These are phyloP conservation scores for Atrichornis clamosus DNA, from an alignment of 2,113 vertebrate species.

Conservation along the genomic window DNA sequence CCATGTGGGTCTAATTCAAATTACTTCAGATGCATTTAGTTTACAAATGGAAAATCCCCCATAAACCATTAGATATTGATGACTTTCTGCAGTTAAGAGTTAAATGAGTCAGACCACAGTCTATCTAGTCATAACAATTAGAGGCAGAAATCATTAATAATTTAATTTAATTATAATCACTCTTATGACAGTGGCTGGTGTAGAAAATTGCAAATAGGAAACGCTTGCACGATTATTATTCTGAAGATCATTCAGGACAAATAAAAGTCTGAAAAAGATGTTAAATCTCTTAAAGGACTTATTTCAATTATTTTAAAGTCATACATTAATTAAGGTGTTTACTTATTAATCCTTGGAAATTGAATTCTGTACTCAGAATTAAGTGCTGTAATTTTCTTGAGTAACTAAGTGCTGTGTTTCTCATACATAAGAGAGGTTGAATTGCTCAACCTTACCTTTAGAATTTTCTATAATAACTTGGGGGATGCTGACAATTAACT, in stretches of 20 bases:
- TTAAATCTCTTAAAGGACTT: slow-evolving; percentile 45
- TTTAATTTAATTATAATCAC: slow-evolving; percentile 47
- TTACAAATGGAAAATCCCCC: neutral
- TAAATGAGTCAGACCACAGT: neutral
- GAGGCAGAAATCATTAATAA: slow-evolving; percentile 55
- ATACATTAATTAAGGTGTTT: slow-evolving; percentile 60
- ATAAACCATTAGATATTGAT: neutral
- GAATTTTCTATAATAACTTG: slow-evolving; percentile 15
- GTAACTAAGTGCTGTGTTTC: slow-evolving; percentile 15
- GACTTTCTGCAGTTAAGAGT: slow-evolving; percentile 10
- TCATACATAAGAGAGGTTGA: slow-evolving; percentile 9
- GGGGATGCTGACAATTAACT: slow-evolving; percentile 33
- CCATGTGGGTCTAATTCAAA: neutral
- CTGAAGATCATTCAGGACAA: slow-evolving; percentile 41
- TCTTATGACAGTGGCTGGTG: slow-evolving; percentile 3
- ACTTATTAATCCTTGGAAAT: slow-evolving; percentile 49
- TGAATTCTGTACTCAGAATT: slow-evolving; percentile 43
- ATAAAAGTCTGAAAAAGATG: slow-evolving; percentile 33
- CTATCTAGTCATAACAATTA: slow-evolving; percentile 30
- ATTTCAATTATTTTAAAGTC: slow-evolving; percentile 52
- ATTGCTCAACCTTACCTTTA: slow-evolving; percentile 32
- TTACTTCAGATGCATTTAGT: neutral
- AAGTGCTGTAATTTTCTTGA: slow-evolving; percentile 50
- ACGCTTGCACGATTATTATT: neutral
- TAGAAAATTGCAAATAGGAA: slow-evolving; percentile 15